A percentile compares a stretch with the other conserved stretches of the same genome.
Evolutionary conservation across 1,140 invertebrate genomes (phyloP).

Genomic region (Heterodera schachtii): DNA sequence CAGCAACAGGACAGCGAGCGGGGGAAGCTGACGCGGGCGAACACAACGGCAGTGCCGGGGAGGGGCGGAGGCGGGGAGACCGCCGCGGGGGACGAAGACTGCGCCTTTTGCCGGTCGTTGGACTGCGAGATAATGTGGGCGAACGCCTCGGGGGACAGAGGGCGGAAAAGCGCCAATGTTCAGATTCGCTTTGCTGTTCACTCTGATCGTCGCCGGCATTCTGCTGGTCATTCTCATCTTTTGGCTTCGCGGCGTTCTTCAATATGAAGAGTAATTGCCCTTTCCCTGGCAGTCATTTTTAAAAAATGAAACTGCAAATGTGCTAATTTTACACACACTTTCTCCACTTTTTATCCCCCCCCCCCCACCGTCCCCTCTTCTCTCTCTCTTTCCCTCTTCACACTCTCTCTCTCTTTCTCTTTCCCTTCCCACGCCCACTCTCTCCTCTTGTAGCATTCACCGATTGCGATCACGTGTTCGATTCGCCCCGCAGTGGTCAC

Average conservation of each 20-base stretch:
- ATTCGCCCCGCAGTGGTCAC: conserved; percentile 48
- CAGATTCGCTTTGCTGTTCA: conserved; percentile 61
- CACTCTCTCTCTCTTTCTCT: no score
- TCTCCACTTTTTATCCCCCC: not conserved
- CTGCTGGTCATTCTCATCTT: conserved; percentile 64
- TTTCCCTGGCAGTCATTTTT: not conserved
- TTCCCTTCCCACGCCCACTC: no score
- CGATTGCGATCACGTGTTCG: conserved; percentile 64
- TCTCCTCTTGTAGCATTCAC: conserved; percentile 45
- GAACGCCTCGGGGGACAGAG: not conserved
- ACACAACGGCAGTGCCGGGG: conserved; percentile 5
- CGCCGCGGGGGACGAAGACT: conserved; percentile 42
- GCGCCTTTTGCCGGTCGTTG: conserved; percentile 58
- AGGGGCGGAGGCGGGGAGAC: not conserved
- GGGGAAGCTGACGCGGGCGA: not conserved
- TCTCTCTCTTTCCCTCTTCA: no score
- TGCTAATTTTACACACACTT: not conserved
- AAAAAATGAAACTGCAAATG: conserved; percentile 1
- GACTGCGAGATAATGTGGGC: conserved; percentile 62
- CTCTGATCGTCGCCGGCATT: conserved; percentile 56
- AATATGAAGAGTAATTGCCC: conserved; percentile 62
- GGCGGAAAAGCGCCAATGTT: not conserved
- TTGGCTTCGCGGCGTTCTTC: conserved; percentile 63
- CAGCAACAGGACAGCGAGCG: not conserved
- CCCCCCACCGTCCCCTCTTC: not conserved